Percentiles rank a stretch among this genome's conserved stretches.
phyloP scores from a whole-genome alignment of 1,140 invertebrate genomes.

The Neoseiulus cucumeris region DNA sequence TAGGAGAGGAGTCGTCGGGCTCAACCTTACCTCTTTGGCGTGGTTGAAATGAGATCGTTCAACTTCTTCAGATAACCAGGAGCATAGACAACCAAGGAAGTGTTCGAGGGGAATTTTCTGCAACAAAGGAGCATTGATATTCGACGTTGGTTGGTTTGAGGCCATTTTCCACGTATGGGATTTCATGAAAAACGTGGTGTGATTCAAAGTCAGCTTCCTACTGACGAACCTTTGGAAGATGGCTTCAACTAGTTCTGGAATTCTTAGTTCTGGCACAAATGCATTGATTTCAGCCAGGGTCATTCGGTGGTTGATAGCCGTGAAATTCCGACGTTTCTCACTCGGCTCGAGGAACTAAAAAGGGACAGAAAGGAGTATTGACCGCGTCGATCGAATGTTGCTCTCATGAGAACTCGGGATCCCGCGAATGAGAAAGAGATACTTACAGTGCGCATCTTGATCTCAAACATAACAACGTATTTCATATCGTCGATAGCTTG shows the following conservation, averaged over 20 bases:
- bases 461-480: slow-evolving; percentile 63
- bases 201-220: too few relatives aligned
- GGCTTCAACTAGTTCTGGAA: background rate
- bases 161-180: too few relatives aligned
- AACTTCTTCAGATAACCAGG: slow-evolving; percentile 58
- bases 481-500: slow-evolving; percentile 41
- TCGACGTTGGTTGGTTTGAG: too few relatives aligned
- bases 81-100: slow-evolving; percentile 60
- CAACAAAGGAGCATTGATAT: background rate
- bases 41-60: slow-evolving; percentile 36
- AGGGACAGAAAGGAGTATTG: background rate
- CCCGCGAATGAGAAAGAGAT: background rate
- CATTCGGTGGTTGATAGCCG: slow-evolving; percentile 55
- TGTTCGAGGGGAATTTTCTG: slow-evolving; percentile 32
- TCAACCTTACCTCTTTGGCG: background rate
- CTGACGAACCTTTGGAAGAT: slow-evolving; percentile 17
- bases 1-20: too few relatives aligned
- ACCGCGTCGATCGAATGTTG: slow-evolving; percentile 1
- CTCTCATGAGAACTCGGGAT: slow-evolving; percentile 11
- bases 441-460: slow-evolving; percentile 43
- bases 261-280: slow-evolving; percentile 35
- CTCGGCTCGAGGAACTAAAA: slow-evolving; percentile 50
- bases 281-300: slow-evolving; percentile 43
- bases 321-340: slow-evolving; percentile 58
- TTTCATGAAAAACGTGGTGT: too few relatives aligned